Evolutionary conservation across 1,140 invertebrate genomes (phyloP).

Genomic region (Steinernema feltiae): DNA sequence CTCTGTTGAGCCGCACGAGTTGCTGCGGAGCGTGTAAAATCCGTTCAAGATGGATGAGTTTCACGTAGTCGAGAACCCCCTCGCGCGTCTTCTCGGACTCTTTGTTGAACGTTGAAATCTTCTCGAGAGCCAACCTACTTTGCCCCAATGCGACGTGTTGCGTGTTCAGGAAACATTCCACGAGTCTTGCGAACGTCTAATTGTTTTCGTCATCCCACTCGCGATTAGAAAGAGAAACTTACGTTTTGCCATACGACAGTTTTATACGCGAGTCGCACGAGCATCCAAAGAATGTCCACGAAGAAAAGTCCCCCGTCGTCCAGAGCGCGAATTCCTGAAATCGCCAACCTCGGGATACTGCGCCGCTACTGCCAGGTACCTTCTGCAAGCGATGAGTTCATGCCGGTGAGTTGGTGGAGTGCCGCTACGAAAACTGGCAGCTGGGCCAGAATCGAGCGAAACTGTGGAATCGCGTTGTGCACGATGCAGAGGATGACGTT

Average conservation of each 20-base stretch:
- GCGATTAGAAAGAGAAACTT: not conserved
- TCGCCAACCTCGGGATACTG: too few species aligned
- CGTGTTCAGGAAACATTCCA: not conserved
- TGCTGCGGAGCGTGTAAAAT: not conserved
- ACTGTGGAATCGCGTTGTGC: conserved; percentile 31
- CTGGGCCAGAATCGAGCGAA: conserved; percentile 26
- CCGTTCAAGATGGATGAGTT: not conserved
- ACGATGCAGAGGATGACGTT: conserved; percentile 23
- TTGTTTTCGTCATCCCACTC: not conserved
- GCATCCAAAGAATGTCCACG: not conserved
- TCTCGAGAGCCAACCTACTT: not conserved
- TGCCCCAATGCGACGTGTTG: conserved; percentile 22
- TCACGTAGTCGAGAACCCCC: conserved; percentile 14
- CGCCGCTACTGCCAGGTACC: too few species aligned
- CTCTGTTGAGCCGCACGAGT: conserved; percentile 6
- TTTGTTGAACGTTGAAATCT: conserved; percentile 16
- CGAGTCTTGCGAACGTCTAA: not conserved
- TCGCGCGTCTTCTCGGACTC: conserved; percentile 26
- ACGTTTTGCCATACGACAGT: conserved; percentile 28
- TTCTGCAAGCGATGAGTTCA: not conserved
- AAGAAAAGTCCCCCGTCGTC: conserved; percentile 16
- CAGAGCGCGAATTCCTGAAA: conserved; percentile 18
- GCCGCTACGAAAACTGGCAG: conserved; percentile 35
- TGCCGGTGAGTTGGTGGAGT: conserved; percentile 21
- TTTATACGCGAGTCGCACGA: conserved; percentile 23